phyloP scores from a whole-genome alignment of 2,888 invertebrate genomes.

The Caenorhabditis uteleia region DNA sequence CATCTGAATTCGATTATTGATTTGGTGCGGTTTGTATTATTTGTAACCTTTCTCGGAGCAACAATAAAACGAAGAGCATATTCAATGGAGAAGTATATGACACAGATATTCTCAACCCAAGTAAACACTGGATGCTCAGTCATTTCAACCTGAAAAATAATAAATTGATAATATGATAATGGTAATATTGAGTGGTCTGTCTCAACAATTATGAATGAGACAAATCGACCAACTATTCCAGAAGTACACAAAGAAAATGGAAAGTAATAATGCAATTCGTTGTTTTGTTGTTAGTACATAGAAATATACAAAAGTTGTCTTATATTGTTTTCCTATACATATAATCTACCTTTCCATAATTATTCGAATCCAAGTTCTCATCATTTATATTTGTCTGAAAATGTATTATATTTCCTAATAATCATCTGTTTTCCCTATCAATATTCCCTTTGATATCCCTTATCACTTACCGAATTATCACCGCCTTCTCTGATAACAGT shows the following conservation, averaged over 20 bases:
- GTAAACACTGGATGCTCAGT: slow-evolving; percentile 69
- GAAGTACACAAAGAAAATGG: too few relatives aligned
- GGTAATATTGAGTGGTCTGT: neutral
- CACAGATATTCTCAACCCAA: slow-evolving; percentile 68
- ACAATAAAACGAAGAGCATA: slow-evolving; percentile 64
- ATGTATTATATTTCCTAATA: slow-evolving; percentile 2
- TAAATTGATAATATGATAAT: neutral
- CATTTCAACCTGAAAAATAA: slow-evolving; percentile 56
- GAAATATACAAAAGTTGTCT: too few relatives aligned
- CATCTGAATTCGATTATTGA: too few relatives aligned
- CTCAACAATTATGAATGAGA: too few relatives aligned
- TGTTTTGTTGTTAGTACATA: neutral
- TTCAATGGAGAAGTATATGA: slow-evolving; percentile 67
- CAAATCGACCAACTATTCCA: too few relatives aligned
- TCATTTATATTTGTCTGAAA: slow-evolving; percentile 21
- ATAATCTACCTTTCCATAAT: slow-evolving; percentile 19
- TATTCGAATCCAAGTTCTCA: slow-evolving; percentile 6
- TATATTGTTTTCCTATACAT: neutral
- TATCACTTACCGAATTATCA: slow-evolving; percentile 43
- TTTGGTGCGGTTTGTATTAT: too few relatives aligned
- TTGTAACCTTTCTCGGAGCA: slow-evolving; percentile 52
- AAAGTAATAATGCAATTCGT: too few relatives aligned
- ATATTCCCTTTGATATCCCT: neutral
- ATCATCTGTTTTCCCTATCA: neutral
- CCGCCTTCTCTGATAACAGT: slow-evolving; percentile 60